phyloP scores from a whole-genome alignment of 1,140 invertebrate genomes.

The Drosophila busckii region DNA sequence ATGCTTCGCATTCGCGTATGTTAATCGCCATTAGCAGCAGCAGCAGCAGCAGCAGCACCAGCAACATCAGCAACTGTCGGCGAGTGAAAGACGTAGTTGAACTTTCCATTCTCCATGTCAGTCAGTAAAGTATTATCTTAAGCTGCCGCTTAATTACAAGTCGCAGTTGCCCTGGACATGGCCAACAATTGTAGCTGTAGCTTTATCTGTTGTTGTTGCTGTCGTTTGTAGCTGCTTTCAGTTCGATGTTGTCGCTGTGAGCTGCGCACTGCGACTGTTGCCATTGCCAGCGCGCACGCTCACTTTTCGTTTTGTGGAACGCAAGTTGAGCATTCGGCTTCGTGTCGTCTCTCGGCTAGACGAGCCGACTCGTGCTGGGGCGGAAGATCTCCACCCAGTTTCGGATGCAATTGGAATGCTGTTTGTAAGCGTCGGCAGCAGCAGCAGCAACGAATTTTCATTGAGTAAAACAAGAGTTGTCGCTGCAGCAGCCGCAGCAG shows the following conservation, averaged over 20 bases:
- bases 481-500: conserved; percentile 15
- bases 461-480: conserved; percentile 72
- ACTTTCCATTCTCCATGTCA: conserved; percentile 61
- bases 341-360: conserved; percentile 9
- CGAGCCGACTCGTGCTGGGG: conserved; percentile 54
- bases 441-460: conserved; percentile 44
- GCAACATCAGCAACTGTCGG: conserved; percentile 2
- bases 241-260: conserved; percentile 34
- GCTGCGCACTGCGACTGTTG: conserved; percentile 51
- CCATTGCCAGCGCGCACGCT: conserved; percentile 23
- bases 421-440: conserved; percentile 30
- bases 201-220: conserved; percentile 4
- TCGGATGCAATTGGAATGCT: conserved; percentile 73
- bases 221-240: not conserved
- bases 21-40: conserved; percentile 59
- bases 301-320: conserved; percentile 58
- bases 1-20: conserved; percentile 62
- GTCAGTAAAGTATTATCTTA: conserved; percentile 44
- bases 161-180: conserved; percentile 21
- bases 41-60: conserved; percentile 2
- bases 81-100: conserved; percentile 64
- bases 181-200: not conserved
- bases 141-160: conserved; percentile 47
- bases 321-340: conserved; percentile 24
- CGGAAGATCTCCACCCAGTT: conserved; percentile 79